Evolutionary conservation across 2,888 invertebrate species (phyloP).

Genomic region (Dicranocentrus wangi): DNA sequence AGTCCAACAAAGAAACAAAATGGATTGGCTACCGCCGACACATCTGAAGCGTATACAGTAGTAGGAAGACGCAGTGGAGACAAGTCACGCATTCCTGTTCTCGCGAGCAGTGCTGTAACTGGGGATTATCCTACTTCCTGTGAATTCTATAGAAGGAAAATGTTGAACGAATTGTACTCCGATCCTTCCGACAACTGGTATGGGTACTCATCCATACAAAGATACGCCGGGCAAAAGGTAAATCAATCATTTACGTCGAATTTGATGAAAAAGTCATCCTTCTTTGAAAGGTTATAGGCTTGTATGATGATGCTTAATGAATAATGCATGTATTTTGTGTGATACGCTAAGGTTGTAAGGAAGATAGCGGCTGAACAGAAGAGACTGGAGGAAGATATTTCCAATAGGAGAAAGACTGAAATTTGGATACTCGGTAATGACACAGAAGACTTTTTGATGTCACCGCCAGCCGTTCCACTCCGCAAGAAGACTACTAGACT

Average conservation of each 20-base stretch:
- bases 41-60: background rate
- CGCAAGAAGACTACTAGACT: conserved; percentile 49
- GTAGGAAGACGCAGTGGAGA: conserved; percentile 36
- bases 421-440: conserved; percentile 60
- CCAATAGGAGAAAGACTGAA: conserved; percentile 59
- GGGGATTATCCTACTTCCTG: conserved; percentile 59
- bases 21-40: conserved; percentile 20
- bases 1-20: conserved; percentile 38
- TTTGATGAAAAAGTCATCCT: background rate
- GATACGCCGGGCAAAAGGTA: conserved; percentile 71
- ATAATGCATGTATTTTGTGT: too few relatives aligned
- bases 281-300: conserved; percentile 6
- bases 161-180: conserved; percentile 57
- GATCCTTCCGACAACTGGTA: conserved; percentile 61
- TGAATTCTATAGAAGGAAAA: conserved; percentile 67
- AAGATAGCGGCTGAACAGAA: conserved; percentile 70
- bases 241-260: background rate
- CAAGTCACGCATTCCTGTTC: conserved; percentile 58
- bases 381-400: conserved; percentile 67
- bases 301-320: too few relatives aligned
- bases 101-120: conserved; percentile 7
- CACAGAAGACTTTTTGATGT: conserved; percentile 31
- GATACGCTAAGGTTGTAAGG: conserved; percentile 71
- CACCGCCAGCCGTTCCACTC: conserved; percentile 37
- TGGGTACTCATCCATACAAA: conserved; percentile 61